Evolutionary conservation across 2,113 vertebrate genomes (phyloP).

Genomic region (Ellobius talpinus): DNA sequence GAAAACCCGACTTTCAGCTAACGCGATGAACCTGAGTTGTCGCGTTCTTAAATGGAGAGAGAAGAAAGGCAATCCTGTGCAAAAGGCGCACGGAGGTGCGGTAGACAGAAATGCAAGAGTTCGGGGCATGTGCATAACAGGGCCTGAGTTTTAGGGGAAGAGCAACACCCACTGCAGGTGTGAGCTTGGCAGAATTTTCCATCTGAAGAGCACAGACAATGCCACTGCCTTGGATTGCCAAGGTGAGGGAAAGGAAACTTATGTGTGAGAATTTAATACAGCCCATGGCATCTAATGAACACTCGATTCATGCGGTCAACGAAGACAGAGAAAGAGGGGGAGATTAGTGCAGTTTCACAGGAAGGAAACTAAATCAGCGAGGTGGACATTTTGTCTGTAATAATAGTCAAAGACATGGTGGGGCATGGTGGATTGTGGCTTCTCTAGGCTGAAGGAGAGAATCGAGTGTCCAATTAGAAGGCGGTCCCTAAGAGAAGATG

Average conservation of each 20-base stretch:
- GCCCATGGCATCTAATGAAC: accelerated
- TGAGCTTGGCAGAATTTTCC: background rate
- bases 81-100: accelerated
- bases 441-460: background rate
- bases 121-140: accelerated
- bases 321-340: background rate
- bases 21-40: background rate
- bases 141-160: background rate
- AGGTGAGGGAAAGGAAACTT: background rate
- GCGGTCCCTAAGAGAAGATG: background rate
- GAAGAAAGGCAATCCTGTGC: too few relatives aligned
- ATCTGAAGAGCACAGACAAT: background rate
- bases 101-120: background rate
- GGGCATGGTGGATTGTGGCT: accelerated
- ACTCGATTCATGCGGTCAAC: background rate
- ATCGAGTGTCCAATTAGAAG: background rate
- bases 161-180: background rate
- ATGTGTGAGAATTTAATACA: background rate
- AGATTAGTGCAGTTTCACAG: background rate
- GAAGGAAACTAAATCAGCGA: background rate
- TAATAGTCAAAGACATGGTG: background rate
- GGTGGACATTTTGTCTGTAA: background rate
- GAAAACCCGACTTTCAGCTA: background rate
- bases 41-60: background rate
- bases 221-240: too few relatives aligned